A percentile compares a stretch with the other conserved stretches of the same genome.
phyloP scores from a whole-genome alignment of 2,113 vertebrate species.

The Electrona antarctica region DNA sequence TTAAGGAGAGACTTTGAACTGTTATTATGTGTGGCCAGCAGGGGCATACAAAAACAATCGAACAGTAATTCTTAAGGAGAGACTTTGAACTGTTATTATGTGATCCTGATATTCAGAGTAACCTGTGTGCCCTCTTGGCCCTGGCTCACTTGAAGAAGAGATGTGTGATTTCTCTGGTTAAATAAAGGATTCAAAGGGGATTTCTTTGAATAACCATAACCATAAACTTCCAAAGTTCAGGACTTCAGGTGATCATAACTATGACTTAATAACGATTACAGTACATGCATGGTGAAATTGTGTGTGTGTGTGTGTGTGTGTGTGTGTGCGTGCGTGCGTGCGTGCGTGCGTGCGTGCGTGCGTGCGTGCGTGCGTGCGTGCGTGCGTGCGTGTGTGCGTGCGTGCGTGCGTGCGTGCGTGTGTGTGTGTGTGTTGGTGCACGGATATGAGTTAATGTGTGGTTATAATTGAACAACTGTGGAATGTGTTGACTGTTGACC shows the following conservation, averaged over 20 bases:
- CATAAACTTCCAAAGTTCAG: too few relatives aligned
- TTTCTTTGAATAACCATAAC: too few relatives aligned
- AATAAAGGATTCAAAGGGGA: too few relatives aligned
- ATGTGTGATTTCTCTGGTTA: too few relatives aligned
- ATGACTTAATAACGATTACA: constrained; percentile 25
- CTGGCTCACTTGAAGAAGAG: too few relatives aligned
- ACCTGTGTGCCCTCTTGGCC: too few relatives aligned
- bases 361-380: constrained; percentile 29
- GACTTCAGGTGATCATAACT: constrained; percentile 1
- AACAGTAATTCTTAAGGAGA: too few relatives aligned
- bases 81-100: too few relatives aligned
- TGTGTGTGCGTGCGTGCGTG: not conserved
- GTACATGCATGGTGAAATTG: not conserved
- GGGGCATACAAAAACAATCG: too few relatives aligned
- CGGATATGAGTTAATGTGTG: constrained; percentile 72
- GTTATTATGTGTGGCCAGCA: too few relatives aligned
- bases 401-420: not conserved
- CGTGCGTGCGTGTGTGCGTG: constrained; percentile 15
- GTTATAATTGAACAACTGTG: constrained; percentile 75
- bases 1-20: too few relatives aligned
- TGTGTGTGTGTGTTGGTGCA: constrained; percentile 19
- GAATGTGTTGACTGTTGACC: constrained; percentile 80
- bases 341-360: constrained; percentile 1
- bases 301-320: constrained; percentile 15
- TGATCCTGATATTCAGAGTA: too few relatives aligned